A percentile compares a stretch with the other conserved stretches of the same genome.
These are phyloP conservation scores for Ectobius pallidus DNA, from an alignment of 2,888 invertebrate species.

Conservation along the genomic window DNA sequence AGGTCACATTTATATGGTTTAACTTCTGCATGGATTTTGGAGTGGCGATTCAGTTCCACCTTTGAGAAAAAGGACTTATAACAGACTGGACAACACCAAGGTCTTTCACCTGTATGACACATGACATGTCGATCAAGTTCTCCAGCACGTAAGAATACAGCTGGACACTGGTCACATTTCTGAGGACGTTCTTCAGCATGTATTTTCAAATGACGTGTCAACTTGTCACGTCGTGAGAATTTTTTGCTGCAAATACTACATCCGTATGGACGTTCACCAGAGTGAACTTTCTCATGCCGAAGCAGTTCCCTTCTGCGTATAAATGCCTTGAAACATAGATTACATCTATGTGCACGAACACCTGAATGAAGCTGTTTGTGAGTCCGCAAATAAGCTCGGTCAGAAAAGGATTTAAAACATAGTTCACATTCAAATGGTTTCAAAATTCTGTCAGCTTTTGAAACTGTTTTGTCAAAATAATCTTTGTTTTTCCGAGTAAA, in stretches of 20 bases:
- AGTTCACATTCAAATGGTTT: slow-evolving; percentile 26
- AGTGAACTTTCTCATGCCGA: slow-evolving; percentile 33
- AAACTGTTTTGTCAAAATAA: neutral
- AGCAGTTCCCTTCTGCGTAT: slow-evolving; percentile 22
- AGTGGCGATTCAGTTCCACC: slow-evolving; percentile 15
- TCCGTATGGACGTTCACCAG: slow-evolving; percentile 27
- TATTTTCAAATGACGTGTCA: slow-evolving; percentile 27
- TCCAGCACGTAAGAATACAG: slow-evolving; percentile 14
- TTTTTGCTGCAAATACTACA: slow-evolving; percentile 25
- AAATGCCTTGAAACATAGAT: slow-evolving; percentile 30
- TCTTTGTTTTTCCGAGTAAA: neutral
- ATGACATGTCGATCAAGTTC: slow-evolving; percentile 9
- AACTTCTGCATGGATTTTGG: slow-evolving; percentile 18
- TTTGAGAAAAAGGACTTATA: slow-evolving; percentile 26
- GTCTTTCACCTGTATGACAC: slow-evolving; percentile 28
- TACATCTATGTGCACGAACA: slow-evolving; percentile 27
- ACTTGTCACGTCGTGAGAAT: slow-evolving; percentile 34
- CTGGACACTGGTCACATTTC: slow-evolving; percentile 21
- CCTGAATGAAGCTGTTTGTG: slow-evolving; percentile 25
- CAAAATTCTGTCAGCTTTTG: neutral
- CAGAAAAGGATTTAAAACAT: slow-evolving; percentile 22
- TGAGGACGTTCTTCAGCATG: slow-evolving; percentile 17
- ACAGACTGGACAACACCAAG: slow-evolving; percentile 19
- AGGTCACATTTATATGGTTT: slow-evolving; percentile 33
- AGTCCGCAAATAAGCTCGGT: slow-evolving; percentile 16